Evolutionary conservation across 2,888 invertebrate genomes (phyloP), one percentile per base, ranked within the genome.

Genomic region (Myopa testacea): DNA sequence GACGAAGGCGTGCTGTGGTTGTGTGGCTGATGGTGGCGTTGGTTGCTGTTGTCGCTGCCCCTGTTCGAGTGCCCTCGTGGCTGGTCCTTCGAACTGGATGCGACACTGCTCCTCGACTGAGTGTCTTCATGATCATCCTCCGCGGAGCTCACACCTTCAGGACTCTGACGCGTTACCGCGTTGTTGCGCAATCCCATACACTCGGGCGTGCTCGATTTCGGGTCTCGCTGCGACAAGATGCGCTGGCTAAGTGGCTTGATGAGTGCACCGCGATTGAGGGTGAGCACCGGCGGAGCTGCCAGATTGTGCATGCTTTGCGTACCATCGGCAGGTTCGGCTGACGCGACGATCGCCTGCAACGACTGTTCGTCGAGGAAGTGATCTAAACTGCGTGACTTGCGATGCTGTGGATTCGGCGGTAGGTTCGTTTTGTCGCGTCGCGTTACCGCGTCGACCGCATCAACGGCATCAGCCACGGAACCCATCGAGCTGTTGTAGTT

Each of bases 341-440:
- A 81, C 34, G 78, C 79, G 77, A 85, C 78, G 8, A 88, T 81
- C 73, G 83, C 83, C 14, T 90, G 89, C 62, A 90, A 86, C n/a
- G 85, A 84, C 67, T 85, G 84, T 78, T 88, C 87, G 81, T 93
- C 92, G 70, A 93, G 86, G 34, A 93, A 90, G 78, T 92, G 93
- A 84, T 93, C 93, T 79, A 93, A 88, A 85, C 93, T 93, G 71
- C 92, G 92, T 65, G 93, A 93, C 83, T 92, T 90, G 79, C 92
- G 86, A 82, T 89, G 88, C 72, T 87, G 87, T 14, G 84, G 84
- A 81, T 85, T 86, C 3, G 85, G 84, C 67, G 82, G 85, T 78
- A 82, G 78, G 82, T 82, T 83, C 4, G 81, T 80, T 75, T 89
- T 88, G 16, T 88, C 88, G 4, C 89, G 84, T 34, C 84, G 83